Base-by-base conservation (phyloP, 2,113 vertebrate species). In the Prionailurus bengalensis region DNA sequence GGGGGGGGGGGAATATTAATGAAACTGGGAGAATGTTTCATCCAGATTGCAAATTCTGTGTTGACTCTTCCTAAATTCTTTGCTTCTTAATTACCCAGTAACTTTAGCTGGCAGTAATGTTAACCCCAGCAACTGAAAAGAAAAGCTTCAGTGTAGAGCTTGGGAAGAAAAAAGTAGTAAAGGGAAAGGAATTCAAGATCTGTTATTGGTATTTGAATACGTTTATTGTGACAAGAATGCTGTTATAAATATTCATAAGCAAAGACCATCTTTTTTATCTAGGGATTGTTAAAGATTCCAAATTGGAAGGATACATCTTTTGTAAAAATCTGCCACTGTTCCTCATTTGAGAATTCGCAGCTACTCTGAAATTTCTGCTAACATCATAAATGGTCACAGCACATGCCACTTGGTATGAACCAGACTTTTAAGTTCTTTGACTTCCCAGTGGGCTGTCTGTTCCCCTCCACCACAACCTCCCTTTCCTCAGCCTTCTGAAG, bases 211-310 rank as follows among this genome's bases (percentile, higher is more conserved):
- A 98, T 97, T 91, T 97, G 97, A 98, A 94, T 95, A 97, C 6
- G 29, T 98, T 98, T 98, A 97, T 98, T 98, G 85, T 98, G 97
- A 98, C 96, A 98, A 94, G 97, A 98, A 96, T 66, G 96, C 73
- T 98, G 80, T 94, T 91, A 90, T 98, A 98, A 98, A 97, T 97
- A 98, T 83, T 97, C 97, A 98, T 96, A 97, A 98, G 97, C 97
- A 98, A 97, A 97, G 95, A 96, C 86, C 97, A 92, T 95, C 89
- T 97, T 95, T 95, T 92, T 85, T 91, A 71, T 96, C 93, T 97
- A 86, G 73, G 88, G 97, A 89, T 91, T 93, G 65, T 88, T 94
- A 87, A 91, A 86, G 92, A 94, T 91, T 93, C 87, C 89, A 97
- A 96, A 90, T 87, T 93, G 96, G 97, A 97, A 93, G 71, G 73